Evolutionary conservation across 2,797 vertebrate genomes (phyloP), one percentile per base, ranked within the genome.

Genomic region (Sparus aurata): DNA sequence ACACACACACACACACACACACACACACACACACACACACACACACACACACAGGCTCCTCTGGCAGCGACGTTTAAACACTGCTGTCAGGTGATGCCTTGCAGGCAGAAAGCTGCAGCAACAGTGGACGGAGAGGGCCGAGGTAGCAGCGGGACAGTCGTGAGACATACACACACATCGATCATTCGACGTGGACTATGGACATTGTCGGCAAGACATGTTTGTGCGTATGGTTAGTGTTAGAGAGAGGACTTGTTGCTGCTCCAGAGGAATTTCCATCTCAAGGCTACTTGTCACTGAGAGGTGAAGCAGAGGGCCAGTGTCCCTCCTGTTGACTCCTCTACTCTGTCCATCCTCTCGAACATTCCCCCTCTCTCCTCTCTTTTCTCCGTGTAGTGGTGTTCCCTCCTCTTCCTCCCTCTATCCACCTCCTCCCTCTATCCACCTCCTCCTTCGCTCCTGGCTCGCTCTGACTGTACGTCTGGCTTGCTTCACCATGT

Each of bases 81-180:
- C 70, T 55, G 76, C 84, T 94, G 92, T 94, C 93, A 91, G 87
- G 84, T 92, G 93, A 95, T 81, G 86, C 81, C 91, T 92, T 75
- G 61, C 95, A 95, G 93, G 84, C 90, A 68, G 85, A 61, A 76
- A 75, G 84, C 85, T 46, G 80, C 85, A 75, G 79, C 80, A 50
- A 45, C 43, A 45, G 13, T 13, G 83, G 57, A 82, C 58, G 10
- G 82, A 82, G 71, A n/a, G 5, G 83, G 58, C 68, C 27, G 47
- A 72, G 87, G 87, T 77, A 86, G 85, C 71, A 22, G 83, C 12
- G 75, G 89, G 92, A 91, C 91, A 84, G 72, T 38, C 2, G 62
- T 66, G 68, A 77, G 75, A 68, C 49, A 6, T 25, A 22, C 61
- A 73, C 65, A 75, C 83, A 70, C 78, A 88, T 89, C 63, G 7